A percentile compares a stretch with the other conserved stretches of the same genome.
phyloP scores from a whole-genome alignment of 2,113 vertebrate species.

The Pygoscelis antarcticus region DNA sequence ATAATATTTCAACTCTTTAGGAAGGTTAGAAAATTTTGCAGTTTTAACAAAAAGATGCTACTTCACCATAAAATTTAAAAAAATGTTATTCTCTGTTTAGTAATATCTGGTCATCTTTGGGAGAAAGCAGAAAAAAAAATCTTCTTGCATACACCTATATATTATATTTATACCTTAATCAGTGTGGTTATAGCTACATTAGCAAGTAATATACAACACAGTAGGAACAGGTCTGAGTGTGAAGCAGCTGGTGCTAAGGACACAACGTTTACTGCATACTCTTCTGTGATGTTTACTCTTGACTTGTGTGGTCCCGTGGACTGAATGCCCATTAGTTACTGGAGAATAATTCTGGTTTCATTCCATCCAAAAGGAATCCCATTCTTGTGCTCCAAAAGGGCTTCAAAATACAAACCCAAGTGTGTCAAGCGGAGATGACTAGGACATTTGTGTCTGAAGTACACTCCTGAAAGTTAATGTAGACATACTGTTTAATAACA shows the following conservation, averaged over 20 bases:
- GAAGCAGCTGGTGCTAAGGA: background rate
- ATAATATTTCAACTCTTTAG: background rate
- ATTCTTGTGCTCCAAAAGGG: background rate
- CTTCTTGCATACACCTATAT: background rate
- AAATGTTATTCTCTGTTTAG: background rate
- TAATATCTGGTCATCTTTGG: background rate
- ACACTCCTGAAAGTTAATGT: background rate
- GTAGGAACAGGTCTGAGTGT: background rate
- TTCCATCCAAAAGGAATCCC: background rate
- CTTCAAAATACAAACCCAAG: background rate
- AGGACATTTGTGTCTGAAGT: background rate
- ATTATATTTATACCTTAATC: background rate
- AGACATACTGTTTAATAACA: background rate
- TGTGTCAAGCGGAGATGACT: background rate
- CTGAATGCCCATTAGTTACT: background rate
- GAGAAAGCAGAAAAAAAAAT: background rate
- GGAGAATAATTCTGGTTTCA: background rate
- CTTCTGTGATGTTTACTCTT: background rate
- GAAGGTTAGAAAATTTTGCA: background rate
- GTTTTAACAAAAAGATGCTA: background rate
- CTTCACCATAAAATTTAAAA: background rate
- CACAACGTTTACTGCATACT: accelerated
- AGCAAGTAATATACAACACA: background rate
- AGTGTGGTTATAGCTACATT: background rate
- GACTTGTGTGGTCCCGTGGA: background rate